Evolutionary conservation across 2,888 invertebrate genomes (phyloP), one percentile per base, ranked within the genome.

Genomic region (Ecdyonurus torrentis): DNA sequence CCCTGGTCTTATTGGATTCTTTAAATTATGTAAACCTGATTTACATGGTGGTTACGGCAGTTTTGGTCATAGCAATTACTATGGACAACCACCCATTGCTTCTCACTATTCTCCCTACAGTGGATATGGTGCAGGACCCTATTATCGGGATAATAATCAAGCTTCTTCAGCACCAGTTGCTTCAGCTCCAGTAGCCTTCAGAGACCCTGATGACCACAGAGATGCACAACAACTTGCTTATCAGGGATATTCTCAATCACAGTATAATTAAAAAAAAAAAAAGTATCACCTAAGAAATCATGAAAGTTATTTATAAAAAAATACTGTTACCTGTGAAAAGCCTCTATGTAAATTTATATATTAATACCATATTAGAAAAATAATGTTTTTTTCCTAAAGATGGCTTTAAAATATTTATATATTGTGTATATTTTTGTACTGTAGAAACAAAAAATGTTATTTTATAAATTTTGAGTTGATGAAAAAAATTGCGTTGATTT

Each of bases 1-100:
- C 66, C 91, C 91, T 63, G 87, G 90, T 66, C 76, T 89, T 0
- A 89, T 91, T 70, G 91, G 87, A 25, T 91, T 89, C 77, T 89
- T 90, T 74, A 89, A 89, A 72, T 79, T 91, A 69, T 91, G 89
- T 78, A 88, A 87, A 69, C 89, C 89, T 0, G 79, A 83, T 68
- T 71, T 82, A 15, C 79, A 80, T 2, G 83, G 83, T 1, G 80
- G 80, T 0, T 76, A 75, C 67, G 78, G 79, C 0, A 73, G 71
- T 60, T 75, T 74, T 65, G 73, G 73, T 1, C 71, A 72, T 65
- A 73, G 74, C 63, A 72, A 70, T 64, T 76, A 75, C 68, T 74
- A 76, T 65, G 66, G 69, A 37, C 72, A 72, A 59, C 81, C 82
- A 0, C 86, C 86, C 0, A 88, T 58, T 53, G 66, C 63, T 22